Base-by-base conservation (phyloP, 2,797 vertebrate species). In the Xenentodon cancila region DNA sequence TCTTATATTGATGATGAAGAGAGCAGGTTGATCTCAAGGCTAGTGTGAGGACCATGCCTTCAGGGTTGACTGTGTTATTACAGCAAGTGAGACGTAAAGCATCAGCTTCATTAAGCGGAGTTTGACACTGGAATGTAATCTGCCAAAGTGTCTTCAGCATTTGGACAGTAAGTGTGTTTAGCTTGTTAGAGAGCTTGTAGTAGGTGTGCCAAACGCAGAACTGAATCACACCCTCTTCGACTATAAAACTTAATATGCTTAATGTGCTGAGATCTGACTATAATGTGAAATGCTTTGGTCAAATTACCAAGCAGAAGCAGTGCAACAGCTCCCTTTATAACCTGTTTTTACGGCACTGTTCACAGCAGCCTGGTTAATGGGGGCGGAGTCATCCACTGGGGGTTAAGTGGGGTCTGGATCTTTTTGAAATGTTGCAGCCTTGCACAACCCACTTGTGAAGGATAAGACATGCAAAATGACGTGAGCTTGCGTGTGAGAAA, bases 81-180 rank as follows among this genome's bases (percentile, higher is more conserved):
- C 67, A 71, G 57, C 15, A 67, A 78, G 71, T 74, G 65, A 66
- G 71, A 52, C 61, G 54, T 51, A 49, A 34, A 53, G 20, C 22
- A 49, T 66, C 79, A 22, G 73, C 64, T 74, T 91, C 84, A 87
- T 90, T 87, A 90, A 76, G 64, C 66, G 73, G 59, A 69, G 69
- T 70, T 54, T 81, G 79, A 76, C 20, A 53, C 20, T 79, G 77
- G 80, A 89, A 86, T 75, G 71, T 17, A 59, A 45, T 5, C 62
- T 75, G 58, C 78, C 45, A 59, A 75, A 77, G 66, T 59, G 73
- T 77, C 66, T 60, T 21, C 0, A 79, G 68, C 18, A 68, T 81
- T 79, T 81, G 78, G 53, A 78, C 54, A 30, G 50, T 56, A 55
- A 59, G 60, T 30, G 68, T 84, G 69, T 75, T 78, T 83, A 85